Base-by-base conservation (phyloP, 35 echinoderm and acorn worm species). In the Hemicentrotus pulcherrimus region DNA sequence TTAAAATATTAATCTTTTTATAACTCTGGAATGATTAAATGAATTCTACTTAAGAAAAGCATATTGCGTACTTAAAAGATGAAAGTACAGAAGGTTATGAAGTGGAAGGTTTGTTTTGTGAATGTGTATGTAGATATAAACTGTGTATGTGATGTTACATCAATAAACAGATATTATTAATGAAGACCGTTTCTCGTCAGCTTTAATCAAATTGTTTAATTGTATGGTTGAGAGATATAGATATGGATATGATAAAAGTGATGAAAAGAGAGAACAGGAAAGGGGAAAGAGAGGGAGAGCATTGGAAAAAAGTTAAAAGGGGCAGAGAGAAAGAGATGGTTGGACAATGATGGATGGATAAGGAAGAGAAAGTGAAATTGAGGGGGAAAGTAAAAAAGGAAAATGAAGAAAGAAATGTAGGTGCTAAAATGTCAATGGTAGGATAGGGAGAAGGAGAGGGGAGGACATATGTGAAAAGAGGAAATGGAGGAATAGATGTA, bases 151-250 rank as follows among this genome's bases (percentile, higher is more conserved):
- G 88, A 90, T 32, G 31, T 90, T 90, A 47, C 88, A 90, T 90
- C 88, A 90, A 90, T 90, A 90, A 90, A 90, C 88, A 90, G 88
- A 90, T 45, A 32, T 90, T 33, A 90, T 90, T 47, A 32, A 90
- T 45, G 46, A 90, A 7, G 12, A 90, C 11, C 8, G 32, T 47
- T 45, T 90, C 6, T 28, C 19, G 18, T 78, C 65, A 78, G 65
- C 28, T 78, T n/a, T 55, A 8, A 55, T 55, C 50, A 14, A 15
- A 55, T 11, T 41, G 35, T 41, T 41, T 41, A 41, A 41, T 41
- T 41, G 0, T 1, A 41, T 41, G 35, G 35, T 41, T 41, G 35
- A 41, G 35, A 41, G 3, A 41, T 41, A 41, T 41, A 41, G 35
- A 41, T 41, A 41, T n/a, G n/a, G 35, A 41, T n/a, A n/a, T n/a